Conservation (phyloP, 2,113 vertebrate species). For the Hyperoodon ampullatus region DNA sequence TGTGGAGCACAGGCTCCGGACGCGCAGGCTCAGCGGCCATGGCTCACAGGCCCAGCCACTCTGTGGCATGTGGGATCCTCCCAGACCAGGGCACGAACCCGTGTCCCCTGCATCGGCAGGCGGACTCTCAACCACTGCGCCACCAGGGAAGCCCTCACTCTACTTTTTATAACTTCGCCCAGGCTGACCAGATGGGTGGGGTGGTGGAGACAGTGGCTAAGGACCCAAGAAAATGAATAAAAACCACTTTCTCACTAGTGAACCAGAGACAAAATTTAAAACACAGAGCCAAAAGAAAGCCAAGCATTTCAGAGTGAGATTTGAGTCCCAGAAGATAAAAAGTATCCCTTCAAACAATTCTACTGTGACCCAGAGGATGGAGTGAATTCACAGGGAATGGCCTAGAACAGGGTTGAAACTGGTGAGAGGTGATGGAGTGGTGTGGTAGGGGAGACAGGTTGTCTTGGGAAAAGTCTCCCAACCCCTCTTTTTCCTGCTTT, state of each 20-base stretch:
- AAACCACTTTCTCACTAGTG: background rate
- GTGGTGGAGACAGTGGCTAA: background rate
- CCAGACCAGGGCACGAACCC: no score
- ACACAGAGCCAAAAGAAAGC: background rate
- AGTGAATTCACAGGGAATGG: no score
- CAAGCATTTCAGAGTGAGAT: background rate
- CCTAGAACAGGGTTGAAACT: background rate
- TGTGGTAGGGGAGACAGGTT: no score
- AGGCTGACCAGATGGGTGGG: background rate
- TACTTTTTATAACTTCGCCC: background rate
- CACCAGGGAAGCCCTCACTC: no score
- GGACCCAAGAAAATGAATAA: background rate
- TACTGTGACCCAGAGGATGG: background rate
- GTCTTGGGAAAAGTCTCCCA: background rate
- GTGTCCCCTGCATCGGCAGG: no score
- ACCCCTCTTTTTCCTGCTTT: background rate
- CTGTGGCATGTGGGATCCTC: no score
- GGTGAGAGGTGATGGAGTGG: background rate
- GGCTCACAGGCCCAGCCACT: no score
- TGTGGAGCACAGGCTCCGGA: no score
- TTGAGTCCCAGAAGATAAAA: background rate
- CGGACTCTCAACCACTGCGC: no score
- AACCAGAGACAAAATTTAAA: background rate
- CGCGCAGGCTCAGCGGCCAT: no score
- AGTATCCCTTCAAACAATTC: background rate